Evolutionary conservation across 2,888 invertebrate genomes (phyloP), one percentile per base, ranked within the genome.

Genomic region (Acleris emargana): DNA sequence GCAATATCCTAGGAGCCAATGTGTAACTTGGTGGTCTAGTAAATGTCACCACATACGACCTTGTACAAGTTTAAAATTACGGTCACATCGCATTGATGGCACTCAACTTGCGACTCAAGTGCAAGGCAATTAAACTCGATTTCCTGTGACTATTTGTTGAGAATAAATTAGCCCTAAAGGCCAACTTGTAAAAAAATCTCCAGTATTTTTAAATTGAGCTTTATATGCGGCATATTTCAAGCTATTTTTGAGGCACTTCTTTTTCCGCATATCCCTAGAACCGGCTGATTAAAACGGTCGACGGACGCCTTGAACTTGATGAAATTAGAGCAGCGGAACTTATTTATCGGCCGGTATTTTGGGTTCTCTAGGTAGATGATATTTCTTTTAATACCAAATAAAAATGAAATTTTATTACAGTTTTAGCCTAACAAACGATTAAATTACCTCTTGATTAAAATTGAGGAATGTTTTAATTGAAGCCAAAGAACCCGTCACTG

Each of bases 91-190:
- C 22, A 32, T 70, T 70, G 64, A 70, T 71, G 70, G 72, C 76
- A 74, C 63, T 72, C 74, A 72, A 83, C 71, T 77, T 77, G 75
- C 75, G 69, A 77, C 76, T 77, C 67, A 81, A 76, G 74, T 73
- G 77, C 80, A 75, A 77, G 73, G 79, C 77, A 75, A 82, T 84
- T 84, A 85, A 86, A 86, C 78, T 78, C 76, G 78, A 83, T 85
- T 83, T 82, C 75, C 80, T 76, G 77, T 81, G 79, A 76, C 80
- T 75, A 38, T 73, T 67, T 74, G 77, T 80, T 77, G 77, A 82
- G 80, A 83, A 80, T 73, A 78, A 77, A 80, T 75, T 75, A 76
- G 79, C 79, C 82, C 84, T 84, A 84, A 86, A 84, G 82, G 87
- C 73, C 75, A 79, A 79, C 78, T 77, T 73, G 75, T 77, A 80